Evolutionary conservation across 2,113 vertebrate species (phyloP).

Genomic region (Crotalus helleri): DNA sequence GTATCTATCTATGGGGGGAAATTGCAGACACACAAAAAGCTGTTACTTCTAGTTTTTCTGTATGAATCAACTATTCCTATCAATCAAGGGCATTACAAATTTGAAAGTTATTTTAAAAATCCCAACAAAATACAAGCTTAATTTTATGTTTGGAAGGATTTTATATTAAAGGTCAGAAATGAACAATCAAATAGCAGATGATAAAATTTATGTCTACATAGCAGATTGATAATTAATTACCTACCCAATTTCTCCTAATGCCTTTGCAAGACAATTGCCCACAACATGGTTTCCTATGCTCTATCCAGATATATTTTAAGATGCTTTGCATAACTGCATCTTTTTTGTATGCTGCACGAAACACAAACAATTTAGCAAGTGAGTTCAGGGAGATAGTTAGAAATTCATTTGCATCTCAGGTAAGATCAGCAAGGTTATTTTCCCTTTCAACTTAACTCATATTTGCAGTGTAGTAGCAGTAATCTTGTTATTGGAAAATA

Average conservation of each 20-base stretch:
- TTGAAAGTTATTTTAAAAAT: background rate
- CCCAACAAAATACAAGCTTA: background rate
- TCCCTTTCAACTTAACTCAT: slow-evolving; percentile 6
- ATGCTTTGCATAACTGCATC: background rate
- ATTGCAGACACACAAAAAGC: background rate
- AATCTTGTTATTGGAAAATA: slow-evolving; percentile 35
- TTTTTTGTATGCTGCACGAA: slow-evolving; percentile 1
- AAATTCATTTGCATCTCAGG: background rate
- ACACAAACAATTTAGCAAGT: background rate
- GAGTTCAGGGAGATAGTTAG: slow-evolving; percentile 24
- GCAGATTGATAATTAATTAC: background rate
- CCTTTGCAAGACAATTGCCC: background rate
- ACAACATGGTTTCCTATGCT: slow-evolving; percentile 2
- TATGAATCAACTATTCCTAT: background rate
- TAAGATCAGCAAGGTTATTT: slow-evolving; percentile 34
- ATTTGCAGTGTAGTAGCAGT: slow-evolving; percentile 18
- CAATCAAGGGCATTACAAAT: slow-evolving; percentile 8
- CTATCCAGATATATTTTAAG: slow-evolving; percentile 24
- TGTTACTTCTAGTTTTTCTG: background rate
- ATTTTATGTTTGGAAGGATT: slow-evolving; percentile 5
- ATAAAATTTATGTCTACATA: background rate
- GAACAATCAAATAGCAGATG: background rate
- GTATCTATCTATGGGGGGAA: background rate
- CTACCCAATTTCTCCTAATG: background rate
- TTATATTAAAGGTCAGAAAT: slow-evolving; percentile 11